These are phyloP conservation scores for Miltochrista miniata DNA, from an alignment of 2,888 invertebrate genomes.

Conservation along the genomic window DNA sequence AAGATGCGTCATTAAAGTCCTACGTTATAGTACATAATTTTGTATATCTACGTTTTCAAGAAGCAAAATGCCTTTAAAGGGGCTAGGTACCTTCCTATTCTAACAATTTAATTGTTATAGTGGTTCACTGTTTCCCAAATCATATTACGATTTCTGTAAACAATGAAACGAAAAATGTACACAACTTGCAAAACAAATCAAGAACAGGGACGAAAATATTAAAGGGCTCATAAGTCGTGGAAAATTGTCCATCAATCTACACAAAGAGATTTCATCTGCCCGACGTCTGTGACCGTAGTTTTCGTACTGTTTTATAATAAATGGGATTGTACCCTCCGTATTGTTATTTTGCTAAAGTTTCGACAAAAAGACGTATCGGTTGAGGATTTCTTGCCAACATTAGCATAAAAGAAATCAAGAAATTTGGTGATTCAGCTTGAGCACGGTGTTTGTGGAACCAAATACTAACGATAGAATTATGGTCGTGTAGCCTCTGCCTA, in stretches of 20 bases:
- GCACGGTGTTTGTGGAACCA: too few relatives aligned
- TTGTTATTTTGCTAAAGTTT: slow-evolving; percentile 24
- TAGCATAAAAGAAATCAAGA: slow-evolving; percentile 22
- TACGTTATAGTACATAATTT: too few relatives aligned
- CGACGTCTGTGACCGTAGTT: slow-evolving; percentile 37
- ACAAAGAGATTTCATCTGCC: slow-evolving; percentile 43
- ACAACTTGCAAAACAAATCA: not conserved
- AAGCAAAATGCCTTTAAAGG: not conserved
- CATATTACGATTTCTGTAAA: too few relatives aligned
- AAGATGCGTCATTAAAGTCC: too few relatives aligned
- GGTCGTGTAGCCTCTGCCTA: too few relatives aligned
- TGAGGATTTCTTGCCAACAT: slow-evolving; percentile 24
- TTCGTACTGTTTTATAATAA: slow-evolving; percentile 42
- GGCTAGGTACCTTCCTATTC: too few relatives aligned
- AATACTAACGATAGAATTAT: too few relatives aligned
- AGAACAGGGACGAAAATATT: too few relatives aligned
- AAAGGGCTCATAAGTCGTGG: slow-evolving; percentile 28
- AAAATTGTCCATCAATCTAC: slow-evolving; percentile 51
- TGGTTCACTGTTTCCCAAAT: too few relatives aligned
- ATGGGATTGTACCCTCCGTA: slow-evolving; percentile 44
- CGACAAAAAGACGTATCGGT: slow-evolving; percentile 12
- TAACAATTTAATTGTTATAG: too few relatives aligned
- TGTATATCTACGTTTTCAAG: not conserved
- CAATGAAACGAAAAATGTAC: not conserved
- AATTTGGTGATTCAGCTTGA: too few relatives aligned